These are phyloP conservation scores for Micrasema minimum DNA, from an alignment of 1,140 invertebrate species.

Conservation along the genomic window DNA sequence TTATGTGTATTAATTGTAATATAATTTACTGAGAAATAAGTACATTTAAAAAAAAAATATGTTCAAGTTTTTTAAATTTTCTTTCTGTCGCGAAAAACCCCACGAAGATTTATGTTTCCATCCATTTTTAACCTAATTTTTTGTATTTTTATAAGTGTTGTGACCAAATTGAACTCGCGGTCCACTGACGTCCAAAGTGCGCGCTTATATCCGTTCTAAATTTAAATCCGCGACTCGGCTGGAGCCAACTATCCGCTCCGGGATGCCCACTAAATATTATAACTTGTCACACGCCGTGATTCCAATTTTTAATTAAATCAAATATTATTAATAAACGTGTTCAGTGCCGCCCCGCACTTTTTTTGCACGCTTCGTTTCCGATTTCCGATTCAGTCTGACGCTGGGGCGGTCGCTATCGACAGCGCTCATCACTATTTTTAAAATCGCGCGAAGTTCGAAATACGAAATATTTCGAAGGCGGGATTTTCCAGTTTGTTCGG, in stretches of 20 bases:
- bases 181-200: not conserved
- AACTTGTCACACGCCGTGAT: slow-evolving; percentile 25
- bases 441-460: not conserved
- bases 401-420: not conserved
- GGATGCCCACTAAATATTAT: slow-evolving; percentile 15
- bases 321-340: slow-evolving; percentile 24
- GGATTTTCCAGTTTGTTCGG: too few relatives aligned
- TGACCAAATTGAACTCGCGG: not conserved
- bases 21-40: too few relatives aligned
- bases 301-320: slow-evolving; percentile 22
- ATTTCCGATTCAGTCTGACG: not conserved
- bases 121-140: too few relatives aligned
- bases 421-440: too few relatives aligned
- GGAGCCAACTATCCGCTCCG: not conserved
- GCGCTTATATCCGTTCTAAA: slow-evolving; percentile 10
- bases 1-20: too few relatives aligned
- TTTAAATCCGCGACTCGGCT: slow-evolving; percentile 12
- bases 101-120: too few relatives aligned
- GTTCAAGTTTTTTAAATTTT: too few relatives aligned
- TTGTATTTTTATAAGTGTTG: too few relatives aligned
- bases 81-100: too few relatives aligned
- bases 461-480: not conserved
- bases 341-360: not conserved
- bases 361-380: not conserved
- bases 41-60: too few relatives aligned